These are phyloP conservation scores for Augochlorella aurata DNA, from an alignment of 2,888 invertebrate species.

Conservation along the genomic window DNA sequence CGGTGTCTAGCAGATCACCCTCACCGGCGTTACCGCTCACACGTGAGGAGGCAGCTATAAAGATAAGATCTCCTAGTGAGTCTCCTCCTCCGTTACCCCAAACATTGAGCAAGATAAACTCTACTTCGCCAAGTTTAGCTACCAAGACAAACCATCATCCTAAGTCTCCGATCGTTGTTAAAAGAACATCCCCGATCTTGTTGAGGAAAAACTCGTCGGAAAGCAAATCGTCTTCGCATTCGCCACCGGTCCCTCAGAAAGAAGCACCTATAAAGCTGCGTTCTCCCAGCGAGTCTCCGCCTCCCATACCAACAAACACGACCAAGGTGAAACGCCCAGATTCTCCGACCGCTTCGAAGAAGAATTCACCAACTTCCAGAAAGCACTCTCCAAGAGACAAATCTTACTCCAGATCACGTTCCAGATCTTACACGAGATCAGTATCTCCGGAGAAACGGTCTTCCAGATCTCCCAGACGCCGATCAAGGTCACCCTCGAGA, in stretches of 20 bases:
- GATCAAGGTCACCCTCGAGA: slow-evolving; percentile 59
- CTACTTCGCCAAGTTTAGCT: slow-evolving; percentile 44
- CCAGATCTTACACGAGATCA: slow-evolving; percentile 64
- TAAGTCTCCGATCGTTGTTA: slow-evolving; percentile 49
- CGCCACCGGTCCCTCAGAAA: slow-evolving; percentile 63
- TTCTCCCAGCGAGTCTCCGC: slow-evolving; percentile 73
- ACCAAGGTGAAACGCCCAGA: slow-evolving; percentile 42
- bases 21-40: slow-evolving; percentile 78
- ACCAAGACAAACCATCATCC: slow-evolving; percentile 44
- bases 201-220: slow-evolving; percentile 53
- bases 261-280: slow-evolving; percentile 65
- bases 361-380: slow-evolving; percentile 59
- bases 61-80: slow-evolving; percentile 71
- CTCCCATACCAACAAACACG: slow-evolving; percentile 48
- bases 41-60: slow-evolving; percentile 74
- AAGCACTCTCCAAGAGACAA: slow-evolving; percentile 68
- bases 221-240: slow-evolving; percentile 64
- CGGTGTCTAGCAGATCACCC: slow-evolving; percentile 77
- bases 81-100: slow-evolving; percentile 67
- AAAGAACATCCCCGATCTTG: slow-evolving; percentile 58
- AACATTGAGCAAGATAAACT: slow-evolving; percentile 46
- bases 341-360: slow-evolving; percentile 63
- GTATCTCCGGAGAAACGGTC: slow-evolving; percentile 72
- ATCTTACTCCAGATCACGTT: slow-evolving; percentile 74
- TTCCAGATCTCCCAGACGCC: slow-evolving; percentile 71